Conservation (phyloP, 1,140 invertebrate genomes). For the Homarus americanus region DNA sequence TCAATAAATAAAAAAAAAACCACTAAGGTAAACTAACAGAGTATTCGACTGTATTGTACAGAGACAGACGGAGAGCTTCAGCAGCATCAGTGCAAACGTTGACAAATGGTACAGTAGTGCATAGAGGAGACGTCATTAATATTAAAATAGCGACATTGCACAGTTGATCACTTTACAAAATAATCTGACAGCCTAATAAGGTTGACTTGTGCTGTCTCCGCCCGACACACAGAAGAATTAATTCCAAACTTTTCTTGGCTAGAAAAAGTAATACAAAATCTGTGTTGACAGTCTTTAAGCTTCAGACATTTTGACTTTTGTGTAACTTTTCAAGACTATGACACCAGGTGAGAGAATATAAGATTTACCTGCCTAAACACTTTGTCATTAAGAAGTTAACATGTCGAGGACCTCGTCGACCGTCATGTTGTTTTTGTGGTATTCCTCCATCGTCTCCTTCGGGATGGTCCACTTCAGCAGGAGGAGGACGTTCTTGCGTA, state of each 20-base stretch:
- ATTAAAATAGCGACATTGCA: not conserved
- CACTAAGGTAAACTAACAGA: too few species aligned
- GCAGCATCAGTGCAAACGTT: not conserved
- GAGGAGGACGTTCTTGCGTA: conserved; percentile 72
- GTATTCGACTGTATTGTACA: too few species aligned
- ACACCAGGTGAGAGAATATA: not conserved
- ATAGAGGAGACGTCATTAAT: not conserved
- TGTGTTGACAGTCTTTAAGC: not conserved
- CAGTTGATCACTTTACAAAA: not conserved
- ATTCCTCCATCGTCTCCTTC: conserved; percentile 74
- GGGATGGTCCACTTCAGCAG: conserved; percentile 75
- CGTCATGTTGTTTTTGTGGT: conserved; percentile 74
- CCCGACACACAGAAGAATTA: not conserved
- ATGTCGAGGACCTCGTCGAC: conserved; percentile 75
- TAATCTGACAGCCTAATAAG: not conserved
- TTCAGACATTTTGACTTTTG: too few species aligned
- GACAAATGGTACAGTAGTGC: not conserved
- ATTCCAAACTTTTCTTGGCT: not conserved
- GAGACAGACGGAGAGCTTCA: not conserved
- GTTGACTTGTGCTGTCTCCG: not conserved
- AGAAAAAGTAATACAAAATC: not conserved
- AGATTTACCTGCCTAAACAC: not conserved
- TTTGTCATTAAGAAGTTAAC: conserved; percentile 65
- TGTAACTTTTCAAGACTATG: not conserved
- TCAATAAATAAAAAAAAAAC: not conserved